Percentiles rank a stretch among this genome's conserved stretches.
Conservation (phyloP, 2,888 invertebrate genomes). For the Sarcophaga caerulescens region DNA sequence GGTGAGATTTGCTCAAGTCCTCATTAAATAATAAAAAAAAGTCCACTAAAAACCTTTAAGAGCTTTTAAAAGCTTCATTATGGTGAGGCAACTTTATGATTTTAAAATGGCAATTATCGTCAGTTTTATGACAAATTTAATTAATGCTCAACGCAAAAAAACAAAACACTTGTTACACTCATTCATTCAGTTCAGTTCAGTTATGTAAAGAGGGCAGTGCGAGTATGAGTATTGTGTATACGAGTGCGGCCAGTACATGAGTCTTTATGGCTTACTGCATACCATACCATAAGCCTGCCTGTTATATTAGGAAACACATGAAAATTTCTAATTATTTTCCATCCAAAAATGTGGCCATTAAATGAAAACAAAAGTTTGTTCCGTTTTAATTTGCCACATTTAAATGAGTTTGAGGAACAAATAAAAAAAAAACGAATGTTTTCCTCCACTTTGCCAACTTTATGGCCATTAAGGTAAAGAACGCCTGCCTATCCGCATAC, state of each 20-base stretch:
- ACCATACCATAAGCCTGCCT: too few species aligned
- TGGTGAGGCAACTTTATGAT: neutral
- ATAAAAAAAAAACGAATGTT: too few species aligned
- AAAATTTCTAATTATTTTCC: neutral
- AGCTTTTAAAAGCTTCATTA: neutral
- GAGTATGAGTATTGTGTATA: neutral
- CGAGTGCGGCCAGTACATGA: too few species aligned
- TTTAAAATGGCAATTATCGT: neutral
- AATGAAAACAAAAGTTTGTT: slow-evolving; percentile 4
- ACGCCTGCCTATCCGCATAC: too few species aligned
- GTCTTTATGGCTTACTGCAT: too few species aligned
- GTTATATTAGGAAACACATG: neutral
- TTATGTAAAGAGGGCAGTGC: neutral
- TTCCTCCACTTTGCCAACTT: too few species aligned
- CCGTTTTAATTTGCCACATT: slow-evolving; percentile 7
- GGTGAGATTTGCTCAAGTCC: neutral
- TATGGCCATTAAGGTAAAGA: too few species aligned
- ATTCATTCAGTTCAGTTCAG: neutral
- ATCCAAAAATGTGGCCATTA: slow-evolving; percentile 3
- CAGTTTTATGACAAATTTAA: slow-evolving; percentile 5
- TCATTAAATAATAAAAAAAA: neutral
- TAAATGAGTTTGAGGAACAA: neutral
- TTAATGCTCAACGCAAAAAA: neutral
- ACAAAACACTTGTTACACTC: neutral
- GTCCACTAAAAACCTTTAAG: neutral